Conservation (phyloP, 2,113 vertebrate genomes). For the Riparia riparia region DNA sequence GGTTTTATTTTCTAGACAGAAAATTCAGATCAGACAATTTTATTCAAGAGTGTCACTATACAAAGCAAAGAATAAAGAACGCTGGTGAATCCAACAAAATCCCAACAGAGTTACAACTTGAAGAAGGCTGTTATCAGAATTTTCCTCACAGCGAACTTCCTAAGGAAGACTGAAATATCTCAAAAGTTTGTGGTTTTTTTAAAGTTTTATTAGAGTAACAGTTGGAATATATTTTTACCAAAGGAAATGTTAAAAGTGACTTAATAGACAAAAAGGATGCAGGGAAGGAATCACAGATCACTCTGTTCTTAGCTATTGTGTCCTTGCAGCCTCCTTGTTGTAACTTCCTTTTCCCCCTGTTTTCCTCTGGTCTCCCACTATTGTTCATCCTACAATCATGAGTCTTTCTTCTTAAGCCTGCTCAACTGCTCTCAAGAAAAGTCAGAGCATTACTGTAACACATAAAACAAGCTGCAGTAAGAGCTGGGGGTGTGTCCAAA, state of each 20-base stretch:
- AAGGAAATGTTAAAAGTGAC: neutral
- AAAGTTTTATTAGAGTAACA: neutral
- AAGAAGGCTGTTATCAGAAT: neutral
- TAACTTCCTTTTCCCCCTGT: neutral
- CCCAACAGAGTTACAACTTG: neutral
- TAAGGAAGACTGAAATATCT: neutral
- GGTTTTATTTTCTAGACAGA: neutral
- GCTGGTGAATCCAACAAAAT: neutral
- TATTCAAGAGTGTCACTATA: neutral
- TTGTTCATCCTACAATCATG: neutral
- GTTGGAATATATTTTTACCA: neutral
- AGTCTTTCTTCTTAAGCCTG: neutral
- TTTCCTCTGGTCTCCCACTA: neutral
- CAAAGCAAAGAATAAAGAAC: neutral
- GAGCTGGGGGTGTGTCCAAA: neutral
- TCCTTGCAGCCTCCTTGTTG: neutral
- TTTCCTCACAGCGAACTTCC: neutral
- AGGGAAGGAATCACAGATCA: neutral
- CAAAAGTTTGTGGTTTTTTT: neutral
- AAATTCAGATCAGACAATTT: neutral
- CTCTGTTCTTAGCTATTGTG: neutral
- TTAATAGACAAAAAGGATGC: neutral
- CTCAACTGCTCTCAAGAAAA: neutral
- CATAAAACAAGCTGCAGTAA: neutral
- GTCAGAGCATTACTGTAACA: neutral